Evolutionary conservation across 2,797 vertebrate genomes (phyloP).

Genomic region (Coregonus ussuriensis): DNA sequence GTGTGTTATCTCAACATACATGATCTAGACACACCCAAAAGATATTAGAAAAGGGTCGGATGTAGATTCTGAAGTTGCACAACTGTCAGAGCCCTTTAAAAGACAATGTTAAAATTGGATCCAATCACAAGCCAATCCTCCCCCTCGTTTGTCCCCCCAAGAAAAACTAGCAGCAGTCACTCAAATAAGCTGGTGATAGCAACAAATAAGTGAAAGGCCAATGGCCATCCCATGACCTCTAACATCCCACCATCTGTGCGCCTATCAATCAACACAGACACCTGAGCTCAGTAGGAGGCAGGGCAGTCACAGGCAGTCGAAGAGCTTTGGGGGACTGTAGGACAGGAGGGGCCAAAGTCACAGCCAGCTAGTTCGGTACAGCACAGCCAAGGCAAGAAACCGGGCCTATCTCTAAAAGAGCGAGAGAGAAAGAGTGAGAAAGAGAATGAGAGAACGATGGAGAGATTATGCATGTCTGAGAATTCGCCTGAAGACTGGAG

Average conservation of each 20-base stretch:
- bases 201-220: not conserved
- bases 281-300: not conserved
- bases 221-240: not conserved
- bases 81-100: not conserved
- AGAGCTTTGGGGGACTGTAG: not conserved
- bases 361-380: too few relatives aligned
- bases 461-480: too few relatives aligned
- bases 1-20: too few relatives aligned
- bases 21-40: not conserved
- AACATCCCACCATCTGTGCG: not conserved
- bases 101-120: not conserved
- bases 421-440: not conserved
- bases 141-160: not conserved
- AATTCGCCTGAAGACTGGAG: not conserved
- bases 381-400: not conserved
- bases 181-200: constrained; percentile 2
- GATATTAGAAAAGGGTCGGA: not conserved
- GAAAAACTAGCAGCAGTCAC: not conserved
- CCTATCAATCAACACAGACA: not conserved
- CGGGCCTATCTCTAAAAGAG: not conserved
- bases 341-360: not conserved
- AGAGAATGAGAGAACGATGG: too few relatives aligned
- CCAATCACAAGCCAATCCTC: not conserved
- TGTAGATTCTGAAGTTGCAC: not conserved
- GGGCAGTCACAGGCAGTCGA: not conserved